These are phyloP conservation scores for Lontra canadensis DNA, from an alignment of 2,113 vertebrate species.

Conservation along the genomic window DNA sequence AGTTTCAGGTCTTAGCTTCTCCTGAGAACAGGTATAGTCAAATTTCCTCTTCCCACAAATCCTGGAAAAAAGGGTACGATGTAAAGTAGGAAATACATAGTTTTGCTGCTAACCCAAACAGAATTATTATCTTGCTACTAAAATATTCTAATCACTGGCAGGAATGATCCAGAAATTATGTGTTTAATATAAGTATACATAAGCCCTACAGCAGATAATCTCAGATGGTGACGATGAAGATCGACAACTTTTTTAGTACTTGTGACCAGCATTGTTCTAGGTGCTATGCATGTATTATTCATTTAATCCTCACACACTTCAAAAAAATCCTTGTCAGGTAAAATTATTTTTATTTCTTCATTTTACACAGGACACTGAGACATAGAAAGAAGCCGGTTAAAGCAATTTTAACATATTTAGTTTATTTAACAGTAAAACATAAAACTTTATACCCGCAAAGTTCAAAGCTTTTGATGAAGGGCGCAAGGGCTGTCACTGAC, in stretches of 20 bases:
- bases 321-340: background rate
- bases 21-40: background rate
- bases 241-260: background rate
- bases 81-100: background rate
- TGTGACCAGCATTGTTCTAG: background rate
- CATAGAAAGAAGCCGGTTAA: background rate
- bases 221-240: background rate
- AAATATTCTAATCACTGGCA: slow-evolving; percentile 17
- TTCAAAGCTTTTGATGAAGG: background rate
- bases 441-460: background rate
- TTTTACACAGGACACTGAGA: background rate
- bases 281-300: background rate
- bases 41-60: slow-evolving; percentile 15
- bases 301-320: background rate
- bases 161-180: background rate
- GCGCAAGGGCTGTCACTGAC: background rate
- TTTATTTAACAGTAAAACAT: slow-evolving; percentile 43
- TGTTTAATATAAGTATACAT: background rate
- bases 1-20: slow-evolving; percentile 14
- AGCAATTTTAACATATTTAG: slow-evolving; percentile 16
- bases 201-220: background rate
- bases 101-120: background rate
- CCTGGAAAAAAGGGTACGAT: background rate
- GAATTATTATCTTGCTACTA: background rate
- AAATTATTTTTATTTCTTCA: slow-evolving; percentile 26